Evolutionary conservation across 2,797 vertebrate genomes (phyloP).

Genomic region (Bufotes viridis): DNA sequence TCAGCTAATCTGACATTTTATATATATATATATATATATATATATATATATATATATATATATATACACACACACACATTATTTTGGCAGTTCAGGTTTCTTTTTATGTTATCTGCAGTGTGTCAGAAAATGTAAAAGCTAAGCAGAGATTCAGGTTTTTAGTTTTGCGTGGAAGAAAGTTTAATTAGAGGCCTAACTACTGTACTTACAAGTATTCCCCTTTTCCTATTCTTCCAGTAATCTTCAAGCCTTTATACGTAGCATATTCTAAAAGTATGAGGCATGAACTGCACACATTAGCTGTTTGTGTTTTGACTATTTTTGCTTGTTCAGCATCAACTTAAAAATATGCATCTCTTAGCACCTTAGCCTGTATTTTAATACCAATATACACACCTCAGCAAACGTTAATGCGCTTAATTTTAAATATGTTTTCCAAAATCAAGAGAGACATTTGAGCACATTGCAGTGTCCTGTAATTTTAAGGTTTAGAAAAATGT

Average conservation of each 20-base stretch:
- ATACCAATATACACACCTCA: slow-evolving; percentile 44
- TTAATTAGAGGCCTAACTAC: slow-evolving; percentile 63
- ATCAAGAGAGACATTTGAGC: slow-evolving; percentile 19
- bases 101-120: slow-evolving; percentile 67
- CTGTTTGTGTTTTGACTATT: slow-evolving; percentile 54
- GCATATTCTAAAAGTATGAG: slow-evolving; percentile 36
- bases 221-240: slow-evolving; percentile 27
- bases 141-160: slow-evolving; percentile 65
- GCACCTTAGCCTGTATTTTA: slow-evolving; percentile 43
- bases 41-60: no score
- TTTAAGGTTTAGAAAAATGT: neutral
- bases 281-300: slow-evolving; percentile 50
- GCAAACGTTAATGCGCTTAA: slow-evolving; percentile 45
- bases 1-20: slow-evolving; percentile 72
- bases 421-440: slow-evolving; percentile 51
- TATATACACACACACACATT: no score
- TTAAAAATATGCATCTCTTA: slow-evolving; percentile 55
- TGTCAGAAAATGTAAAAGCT: slow-evolving; percentile 69
- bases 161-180: slow-evolving; percentile 68
- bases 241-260: slow-evolving; percentile 33
- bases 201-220: slow-evolving; percentile 39
- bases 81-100: slow-evolving; percentile 71
- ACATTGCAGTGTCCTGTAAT: slow-evolving; percentile 2
- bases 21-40: no score
- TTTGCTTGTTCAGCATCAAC: slow-evolving; percentile 49